Percentiles rank a stretch among this genome's conserved stretches.
Conservation (phyloP, 2,888 invertebrate species). For the Drosophila cognata region DNA sequence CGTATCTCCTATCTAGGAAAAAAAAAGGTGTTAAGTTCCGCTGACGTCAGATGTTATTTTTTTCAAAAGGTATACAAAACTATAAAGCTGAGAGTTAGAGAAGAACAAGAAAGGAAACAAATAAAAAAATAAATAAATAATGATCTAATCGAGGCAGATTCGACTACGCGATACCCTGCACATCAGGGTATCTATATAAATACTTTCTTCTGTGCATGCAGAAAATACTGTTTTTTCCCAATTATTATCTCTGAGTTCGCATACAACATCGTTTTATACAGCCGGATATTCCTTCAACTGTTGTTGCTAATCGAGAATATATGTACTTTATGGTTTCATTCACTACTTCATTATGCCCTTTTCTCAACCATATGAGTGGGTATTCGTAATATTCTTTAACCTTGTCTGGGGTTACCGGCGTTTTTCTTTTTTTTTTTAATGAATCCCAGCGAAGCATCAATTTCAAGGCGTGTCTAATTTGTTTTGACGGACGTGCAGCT, state of each 20-base stretch:
- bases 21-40: constrained; percentile 67
- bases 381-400: background rate
- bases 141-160: background rate
- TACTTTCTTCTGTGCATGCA: no score
- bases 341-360: background rate
- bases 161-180: background rate
- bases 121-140: background rate
- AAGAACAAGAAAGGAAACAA: constrained; percentile 1
- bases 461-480: constrained; percentile 34
- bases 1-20: constrained; percentile 51
- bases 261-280: no score
- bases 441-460: constrained; percentile 13
- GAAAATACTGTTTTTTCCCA: no score
- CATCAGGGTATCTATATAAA: background rate
- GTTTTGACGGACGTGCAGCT: constrained; percentile 32
- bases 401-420: background rate
- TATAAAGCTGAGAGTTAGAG: background rate
- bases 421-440: background rate
- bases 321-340: background rate
- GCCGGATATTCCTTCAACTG: no score
- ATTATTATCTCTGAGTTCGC: no score
- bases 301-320: background rate
- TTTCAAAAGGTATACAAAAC: constrained; percentile 19
- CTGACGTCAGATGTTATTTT: constrained; percentile 63
- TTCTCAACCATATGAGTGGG: background rate